Base-by-base conservation (phyloP, 2,888 invertebrate genomes). In the Cerastis rubricosa region DNA sequence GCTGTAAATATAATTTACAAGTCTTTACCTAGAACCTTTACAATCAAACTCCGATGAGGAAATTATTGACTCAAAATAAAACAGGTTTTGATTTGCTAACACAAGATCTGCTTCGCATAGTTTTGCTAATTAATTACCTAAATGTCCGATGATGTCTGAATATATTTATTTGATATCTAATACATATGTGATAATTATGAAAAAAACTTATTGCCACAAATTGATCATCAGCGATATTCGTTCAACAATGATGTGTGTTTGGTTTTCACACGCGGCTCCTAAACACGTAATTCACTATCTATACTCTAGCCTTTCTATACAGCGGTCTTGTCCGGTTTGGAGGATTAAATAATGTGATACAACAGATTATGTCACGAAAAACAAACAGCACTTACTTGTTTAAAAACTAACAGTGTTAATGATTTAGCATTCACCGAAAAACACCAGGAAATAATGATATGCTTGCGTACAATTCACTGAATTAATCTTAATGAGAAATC, bases 71-170 rank as follows among this genome's bases (percentile, higher is more conserved):
- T 59, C 51, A 59, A n/a, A 71, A 35, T 61, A 19, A 77, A 75
- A 84, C 82, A n/a, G 71, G 84, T 77, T 84, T 70, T 71, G 35
- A 72, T 68, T 72, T 59, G 43, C 40, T 64, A 73, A 43, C 63
- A 64, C 22, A 47, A 54, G 49, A 63, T 40, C 43, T 74, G 51
- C 35, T 74, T 81, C 71, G 45, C 81, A 80, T 40, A 63, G 67
- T 71, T 80, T 84, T 76, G 80, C 69, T 79, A 85, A 81, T 77
- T 59, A n/a, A n/a, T n/a, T n/a, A n/a, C n/a, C n/a, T n/a, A 51
- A 47, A 73, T 71, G 35, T 78, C 71, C 67, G 51, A 76, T 67
- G 73, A 54, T 65, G 65, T n/a, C n/a, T 66, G 49, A 51, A 47
- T 43, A 29, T 29, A 61, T 19, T 35, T 81, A 54, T 68, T 74